phyloP scores from a whole-genome alignment of 37 sponge, comb jelly and placozoan species.

The Chondrilla cf. caribensis region DNA sequence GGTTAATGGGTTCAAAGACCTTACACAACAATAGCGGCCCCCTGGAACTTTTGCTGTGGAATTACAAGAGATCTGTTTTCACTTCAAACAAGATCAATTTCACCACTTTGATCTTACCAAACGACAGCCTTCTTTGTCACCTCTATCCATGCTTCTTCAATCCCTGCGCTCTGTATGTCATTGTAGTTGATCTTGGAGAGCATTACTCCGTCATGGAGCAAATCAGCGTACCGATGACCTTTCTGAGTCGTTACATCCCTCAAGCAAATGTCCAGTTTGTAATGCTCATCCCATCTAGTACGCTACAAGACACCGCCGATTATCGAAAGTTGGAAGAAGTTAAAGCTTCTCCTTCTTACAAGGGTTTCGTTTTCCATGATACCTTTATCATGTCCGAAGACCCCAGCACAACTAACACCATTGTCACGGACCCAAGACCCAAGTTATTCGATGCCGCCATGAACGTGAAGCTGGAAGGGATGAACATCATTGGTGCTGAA shows the following conservation, averaged over 20 bases:
- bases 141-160: conserved; percentile 74
- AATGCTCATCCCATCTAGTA: conserved; percentile 17
- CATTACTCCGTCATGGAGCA: conserved; percentile 53
- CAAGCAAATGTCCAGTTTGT: conserved; percentile 61
- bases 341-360: conserved; percentile 31
- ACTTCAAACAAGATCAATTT: conserved; percentile 41
- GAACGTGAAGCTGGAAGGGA: conserved; percentile 42
- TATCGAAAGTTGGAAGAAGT: neutral
- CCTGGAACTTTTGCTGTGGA: neutral
- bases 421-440: conserved; percentile 49
- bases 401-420: conserved; percentile 8
- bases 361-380: conserved; percentile 41
- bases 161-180: conserved; percentile 54
- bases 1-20: neutral
- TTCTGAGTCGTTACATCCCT: conserved; percentile 49
- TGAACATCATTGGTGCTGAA: conserved; percentile 13
- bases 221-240: conserved; percentile 41
- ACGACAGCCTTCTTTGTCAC: conserved; percentile 21
- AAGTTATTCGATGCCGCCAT: conserved; percentile 62
- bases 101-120: conserved; percentile 68
- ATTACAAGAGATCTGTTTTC: neutral
- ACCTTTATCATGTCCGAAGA: conserved; percentile 30
- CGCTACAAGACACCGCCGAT: neutral
- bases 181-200: conserved; percentile 57
- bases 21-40: neutral